A percentile compares a stretch with the other conserved stretches of the same genome.
Conservation (phyloP, 2,797 vertebrate genomes). For the Eupleurogrammus muticus region DNA sequence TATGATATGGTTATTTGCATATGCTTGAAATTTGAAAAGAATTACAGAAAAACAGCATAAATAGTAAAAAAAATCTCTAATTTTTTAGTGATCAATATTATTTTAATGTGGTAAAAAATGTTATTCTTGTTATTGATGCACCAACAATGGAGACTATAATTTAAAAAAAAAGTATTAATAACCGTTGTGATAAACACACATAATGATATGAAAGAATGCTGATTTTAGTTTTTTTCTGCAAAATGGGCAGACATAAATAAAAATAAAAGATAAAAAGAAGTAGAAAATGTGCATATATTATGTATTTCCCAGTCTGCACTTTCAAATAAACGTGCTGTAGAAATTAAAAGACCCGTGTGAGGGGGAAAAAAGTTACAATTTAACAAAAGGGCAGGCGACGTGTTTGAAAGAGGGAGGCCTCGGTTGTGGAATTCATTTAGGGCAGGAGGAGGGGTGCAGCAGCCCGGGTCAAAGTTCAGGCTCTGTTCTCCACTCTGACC, state of each 20-base stretch:
- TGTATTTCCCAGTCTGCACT: too few species aligned
- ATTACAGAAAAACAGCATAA: neutral
- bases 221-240: neutral
- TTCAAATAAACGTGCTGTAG: neutral
- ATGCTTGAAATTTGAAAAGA: neutral
- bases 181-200: too few species aligned
- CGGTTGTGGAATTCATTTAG: conserved; percentile 71
- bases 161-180: neutral
- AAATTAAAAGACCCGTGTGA: neutral
- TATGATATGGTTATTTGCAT: neutral
- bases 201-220: too few species aligned
- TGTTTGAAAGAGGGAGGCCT: conserved; percentile 12
- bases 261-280: neutral
- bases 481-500: conserved; percentile 72
- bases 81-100: neutral
- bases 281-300: too few species aligned
- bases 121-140: neutral
- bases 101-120: too few species aligned
- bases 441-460: conserved; percentile 44
- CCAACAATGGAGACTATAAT: too few species aligned
- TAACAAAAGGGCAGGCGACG: conserved; percentile 4
- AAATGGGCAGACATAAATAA: accelerated
- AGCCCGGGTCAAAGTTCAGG: conserved; percentile 82
- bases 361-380: neutral
- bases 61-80: neutral